Percentiles rank a stretch among this genome's conserved stretches.
These are phyloP conservation scores for Drosophila conformis DNA, from an alignment of 2,888 invertebrate genomes.

Conservation along the genomic window DNA sequence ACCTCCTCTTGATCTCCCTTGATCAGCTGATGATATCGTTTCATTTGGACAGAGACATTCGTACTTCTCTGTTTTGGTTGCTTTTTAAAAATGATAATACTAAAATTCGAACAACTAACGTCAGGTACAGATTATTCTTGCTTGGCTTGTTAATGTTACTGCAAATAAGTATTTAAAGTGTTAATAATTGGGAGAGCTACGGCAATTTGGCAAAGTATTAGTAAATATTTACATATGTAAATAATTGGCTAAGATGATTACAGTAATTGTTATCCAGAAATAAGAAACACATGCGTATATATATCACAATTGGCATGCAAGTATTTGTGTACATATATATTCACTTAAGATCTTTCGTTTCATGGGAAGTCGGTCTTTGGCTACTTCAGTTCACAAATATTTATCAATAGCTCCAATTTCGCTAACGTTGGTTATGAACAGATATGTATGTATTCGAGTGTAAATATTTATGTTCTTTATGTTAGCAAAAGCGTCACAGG, in stretches of 20 bases:
- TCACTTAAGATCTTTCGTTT: not conserved
- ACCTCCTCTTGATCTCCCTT: conserved; percentile 88
- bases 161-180: not conserved
- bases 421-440: not conserved
- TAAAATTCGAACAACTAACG: not conserved
- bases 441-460: not conserved
- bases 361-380: not conserved
- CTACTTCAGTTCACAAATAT: not conserved
- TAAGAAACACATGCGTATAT: not conserved
- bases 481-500: conserved; percentile 17
- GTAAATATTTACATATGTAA: not conserved
- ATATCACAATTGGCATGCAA: too few species aligned
- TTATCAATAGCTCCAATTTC: not conserved
- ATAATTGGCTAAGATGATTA: not conserved
- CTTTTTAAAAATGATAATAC: not conserved
- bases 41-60: not conserved
- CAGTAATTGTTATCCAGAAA: not conserved
- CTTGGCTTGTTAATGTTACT: not conserved
- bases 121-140: not conserved
- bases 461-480: conserved; percentile 1
- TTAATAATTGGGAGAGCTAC: not conserved
- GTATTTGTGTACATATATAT: not conserved
- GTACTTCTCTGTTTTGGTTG: not conserved
- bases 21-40: conserved; percentile 86
- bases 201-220: not conserved